Base-by-base conservation (phyloP, 2,113 vertebrate genomes). In the Hypanus sabinus region DNA sequence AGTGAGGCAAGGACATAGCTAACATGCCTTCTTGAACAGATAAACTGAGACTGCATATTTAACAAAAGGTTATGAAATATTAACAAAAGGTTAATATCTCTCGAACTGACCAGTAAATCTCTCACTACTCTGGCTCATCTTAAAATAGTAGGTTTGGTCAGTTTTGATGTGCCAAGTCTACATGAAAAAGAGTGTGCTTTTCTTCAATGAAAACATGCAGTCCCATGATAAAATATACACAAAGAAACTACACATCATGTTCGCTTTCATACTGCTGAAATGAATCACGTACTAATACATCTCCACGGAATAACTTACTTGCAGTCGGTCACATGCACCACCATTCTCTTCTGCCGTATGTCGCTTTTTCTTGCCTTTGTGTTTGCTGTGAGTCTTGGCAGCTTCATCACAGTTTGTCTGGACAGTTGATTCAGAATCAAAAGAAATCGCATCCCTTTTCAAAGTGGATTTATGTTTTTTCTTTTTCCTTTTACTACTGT, bases 401-500 rank as follows among this genome's bases (percentile, higher is more conserved):
- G 85, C 85, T 65, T 90, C 85, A 90, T 90, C 85, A 33, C 60
- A 90, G 6, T 16, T 65, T 33, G 60, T 65, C 60, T 65, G 85
- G 85, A 18, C n/a, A 30, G 62, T 30, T 90, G 85, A 90, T 90
- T 90, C 60, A 90, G 85, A 90, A 90, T 90, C 60, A 90, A 90
- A 90, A 65, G 30, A 88, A 90, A n/a, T 33, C 65, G 60, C 85
- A 90, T 36, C 16, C 62, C 85, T 90, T 90, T 90, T 90, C 60
- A 90, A 65, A 90, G 76, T 8, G 76, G 60, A 65, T 36, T 90
- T 90, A 20, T 33, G 85, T 65, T 94, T 95, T 94, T 94, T 83
- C 0, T 27, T 95, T 24, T 95, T 96, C 94, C 95, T 97, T 33
- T 94, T 96, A 11, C 94, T 97, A 95, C 95, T 96, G 2, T 60